Percentiles rank a stretch among this genome's conserved stretches.
Conservation (phyloP, 2,797 vertebrate genomes). For the Enteromius argenteus region DNA sequence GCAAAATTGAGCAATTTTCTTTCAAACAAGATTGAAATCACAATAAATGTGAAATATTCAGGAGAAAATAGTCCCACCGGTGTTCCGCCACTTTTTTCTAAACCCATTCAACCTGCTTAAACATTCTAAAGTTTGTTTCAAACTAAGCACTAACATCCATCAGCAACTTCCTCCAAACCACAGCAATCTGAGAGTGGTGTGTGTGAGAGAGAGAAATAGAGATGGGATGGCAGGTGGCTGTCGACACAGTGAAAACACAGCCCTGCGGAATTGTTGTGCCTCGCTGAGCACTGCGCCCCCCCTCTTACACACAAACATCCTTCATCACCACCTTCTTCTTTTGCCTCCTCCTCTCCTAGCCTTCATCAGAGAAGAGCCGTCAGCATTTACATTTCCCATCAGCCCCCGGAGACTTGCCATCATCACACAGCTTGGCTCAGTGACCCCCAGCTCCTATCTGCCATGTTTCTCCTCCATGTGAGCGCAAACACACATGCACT, state of each 20-base stretch:
- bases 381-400: conserved; percentile 75
- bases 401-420: conserved; percentile 70
- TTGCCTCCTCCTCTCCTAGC: neutral
- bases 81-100: neutral
- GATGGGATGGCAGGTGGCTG: conserved; percentile 39
- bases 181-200: neutral
- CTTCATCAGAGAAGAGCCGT: conserved; percentile 66
- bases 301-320: conserved; percentile 60
- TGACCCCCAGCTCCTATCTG: conserved; percentile 73
- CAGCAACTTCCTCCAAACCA: conserved; percentile 2
- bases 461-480: conserved; percentile 78
- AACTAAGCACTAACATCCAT: neutral
- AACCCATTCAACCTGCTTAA: neutral
- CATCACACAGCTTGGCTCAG: conserved; percentile 65
- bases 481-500: conserved; percentile 61
- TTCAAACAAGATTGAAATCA: neutral
- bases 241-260: conserved; percentile 48
- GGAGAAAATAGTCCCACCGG: neutral
- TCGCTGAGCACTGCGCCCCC: conserved; percentile 28
- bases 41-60: neutral
- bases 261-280: conserved; percentile 47
- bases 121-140: conserved; percentile 6
- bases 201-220: conserved; percentile 23
- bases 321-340: conserved; percentile 38
- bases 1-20: neutral